Percentiles rank a stretch among this genome's conserved stretches.
These are phyloP conservation scores for Empidonax traillii DNA, from an alignment of 2,113 vertebrate species.

Conservation along the genomic window DNA sequence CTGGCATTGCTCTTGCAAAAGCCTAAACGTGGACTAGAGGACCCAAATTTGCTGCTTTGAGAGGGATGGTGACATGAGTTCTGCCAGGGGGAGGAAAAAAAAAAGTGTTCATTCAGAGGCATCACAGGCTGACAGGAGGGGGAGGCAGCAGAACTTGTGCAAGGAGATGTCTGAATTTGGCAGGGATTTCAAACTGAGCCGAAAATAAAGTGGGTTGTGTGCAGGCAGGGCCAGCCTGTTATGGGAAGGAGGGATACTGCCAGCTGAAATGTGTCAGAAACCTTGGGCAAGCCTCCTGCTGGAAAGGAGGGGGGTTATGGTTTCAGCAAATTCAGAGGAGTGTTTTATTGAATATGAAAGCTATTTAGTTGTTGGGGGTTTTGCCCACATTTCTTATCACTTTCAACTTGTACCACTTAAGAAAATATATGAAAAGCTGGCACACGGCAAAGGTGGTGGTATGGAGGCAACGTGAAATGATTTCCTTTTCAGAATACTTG, in stretches of 20 bases:
- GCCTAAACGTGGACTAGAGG: background rate
- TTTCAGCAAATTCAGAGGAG: background rate
- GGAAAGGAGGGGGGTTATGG: background rate
- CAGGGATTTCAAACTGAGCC: slow-evolving; percentile 2
- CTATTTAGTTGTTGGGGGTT: background rate
- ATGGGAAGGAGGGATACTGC: background rate
- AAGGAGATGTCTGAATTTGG: slow-evolving; percentile 16
- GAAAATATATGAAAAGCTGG: background rate
- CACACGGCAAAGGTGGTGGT: background rate
- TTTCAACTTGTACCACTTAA: background rate
- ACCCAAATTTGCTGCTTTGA: background rate
- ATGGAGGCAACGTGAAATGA: background rate
- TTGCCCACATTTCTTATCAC: accelerated
- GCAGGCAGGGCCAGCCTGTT: background rate
- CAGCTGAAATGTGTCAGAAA: background rate
- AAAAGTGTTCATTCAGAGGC: background rate
- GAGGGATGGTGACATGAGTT: background rate
- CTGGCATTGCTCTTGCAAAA: slow-evolving; percentile 17
- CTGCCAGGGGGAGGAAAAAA: background rate
- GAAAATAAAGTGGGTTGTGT: slow-evolving; percentile 37
- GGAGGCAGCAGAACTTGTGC: slow-evolving; percentile 34
- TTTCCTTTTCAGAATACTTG: background rate
- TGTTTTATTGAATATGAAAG: background rate
- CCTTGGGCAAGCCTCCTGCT: background rate
- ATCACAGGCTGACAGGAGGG: background rate